Base-by-base conservation (phyloP, 2,888 invertebrate genomes). In the Antheraea assamensis region DNA sequence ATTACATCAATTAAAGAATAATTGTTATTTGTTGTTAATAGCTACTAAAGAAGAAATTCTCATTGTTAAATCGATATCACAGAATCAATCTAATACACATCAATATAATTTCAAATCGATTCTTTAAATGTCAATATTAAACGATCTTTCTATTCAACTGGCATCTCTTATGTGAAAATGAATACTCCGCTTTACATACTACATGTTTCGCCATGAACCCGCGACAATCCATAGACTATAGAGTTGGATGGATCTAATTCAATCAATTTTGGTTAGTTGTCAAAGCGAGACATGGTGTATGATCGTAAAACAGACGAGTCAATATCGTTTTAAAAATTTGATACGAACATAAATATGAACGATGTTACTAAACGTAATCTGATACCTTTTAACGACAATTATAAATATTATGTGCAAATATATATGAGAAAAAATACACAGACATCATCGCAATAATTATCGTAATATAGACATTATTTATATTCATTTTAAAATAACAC, bases 401-500 rank as follows among this genome's bases (percentile, higher is more conserved):
- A 64, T 64, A 64, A 64, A 8, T 58, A 24, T 64, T 64, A 64
- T 64, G 61, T 64, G 61, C 61, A 27, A 64, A 64, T 17, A 64
- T 30, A 64, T 64, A 64, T 30, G 61, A 64, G 13, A 30, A 21
- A 17, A 4, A 64, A 4, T 64, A 15, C 8, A 64, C 2, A 27
- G 61, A 64, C 27, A 30, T 64, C 27, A 30, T 64, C 30, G 27
- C 61, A 64, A 15, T 64, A 17, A 30, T 30, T 30, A 64, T 30
- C 27, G 4, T 64, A 24, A 58, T 13, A 52, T 21, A 21, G n/a
- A n/a, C 10, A 58, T 3, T 21, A 58, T 21, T n/a, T 7, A n/a
- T 58, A 58, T 58, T 10, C 0, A 58, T 58, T 58, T 58, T 0
- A 21, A 58, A 21, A 58, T 58, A n/a, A 58, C 4, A 7, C 7